Percentiles rank a stretch among this genome's conserved stretches.
phyloP scores from a whole-genome alignment of 2,113 vertebrate genomes.

The Nipponia nippon region DNA sequence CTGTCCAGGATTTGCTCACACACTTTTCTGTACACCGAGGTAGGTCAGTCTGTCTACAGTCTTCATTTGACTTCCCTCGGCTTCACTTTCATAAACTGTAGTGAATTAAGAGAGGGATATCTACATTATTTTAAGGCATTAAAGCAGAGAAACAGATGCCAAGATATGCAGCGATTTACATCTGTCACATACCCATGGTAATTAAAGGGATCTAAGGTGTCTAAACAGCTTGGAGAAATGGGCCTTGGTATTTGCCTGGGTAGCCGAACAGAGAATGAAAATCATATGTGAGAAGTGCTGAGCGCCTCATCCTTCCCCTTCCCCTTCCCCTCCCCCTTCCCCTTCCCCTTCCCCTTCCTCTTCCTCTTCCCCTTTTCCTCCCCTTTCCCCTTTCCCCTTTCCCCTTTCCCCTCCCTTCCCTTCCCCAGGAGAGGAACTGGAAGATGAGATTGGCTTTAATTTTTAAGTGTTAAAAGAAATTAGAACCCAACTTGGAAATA shows the following conservation, averaged over 20 bases:
- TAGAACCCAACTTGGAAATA: not conserved
- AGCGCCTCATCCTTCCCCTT: not conserved
- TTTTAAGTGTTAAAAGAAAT: not conserved
- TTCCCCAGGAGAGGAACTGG: not conserved
- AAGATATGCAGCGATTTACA: not conserved
- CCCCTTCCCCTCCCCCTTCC: not conserved
- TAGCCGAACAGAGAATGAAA: not conserved
- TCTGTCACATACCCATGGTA: fast-evolving
- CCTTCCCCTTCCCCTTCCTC: not conserved
- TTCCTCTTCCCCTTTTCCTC: too few species aligned
- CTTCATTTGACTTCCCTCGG: not conserved
- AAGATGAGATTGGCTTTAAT: not conserved
- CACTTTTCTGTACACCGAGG: not conserved
- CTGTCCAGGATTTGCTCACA: not conserved
- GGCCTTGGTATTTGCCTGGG: not conserved
- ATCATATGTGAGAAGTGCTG: not conserved
- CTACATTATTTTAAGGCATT: not conserved
- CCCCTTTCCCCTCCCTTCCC: too few species aligned
- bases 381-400: not conserved
- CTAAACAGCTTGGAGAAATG: not conserved
- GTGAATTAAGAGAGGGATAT: not conserved
- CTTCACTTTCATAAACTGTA: not conserved
- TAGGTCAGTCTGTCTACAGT: not conserved
- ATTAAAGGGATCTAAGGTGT: not conserved
- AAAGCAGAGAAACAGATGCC: not conserved